Evolutionary conservation across 2,113 vertebrate genomes (phyloP), one percentile per base, ranked within the genome.

Genomic region (Gobio gobio): DNA sequence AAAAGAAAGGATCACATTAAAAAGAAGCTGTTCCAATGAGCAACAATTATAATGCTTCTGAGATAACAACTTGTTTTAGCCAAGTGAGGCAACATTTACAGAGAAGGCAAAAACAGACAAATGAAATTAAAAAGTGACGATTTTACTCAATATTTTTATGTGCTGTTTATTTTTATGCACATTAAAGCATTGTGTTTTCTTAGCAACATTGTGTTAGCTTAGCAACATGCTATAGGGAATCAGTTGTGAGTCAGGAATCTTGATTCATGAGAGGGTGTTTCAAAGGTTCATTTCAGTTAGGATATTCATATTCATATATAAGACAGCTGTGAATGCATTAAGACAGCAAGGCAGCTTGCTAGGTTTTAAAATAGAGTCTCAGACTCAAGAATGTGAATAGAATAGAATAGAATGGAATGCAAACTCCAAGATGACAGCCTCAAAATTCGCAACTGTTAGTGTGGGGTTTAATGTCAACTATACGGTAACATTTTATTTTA

Each of bases 301-400:
- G 40, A 24, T 73, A 73, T 73, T 43, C 40, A 72, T 43, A 72
- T n/a, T 40, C 36, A 5, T 73, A 7, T n/a, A 45, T 22, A 74
- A 24, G 70, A 74, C 70, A 74, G 70, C n/a, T 74, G n/a, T 72
- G 20, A 72, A 74, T 26, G 16, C 72, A 74, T 43, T 47, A n/a
- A 74, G 40, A 47, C 22, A 16, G 40, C 43, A 24, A 24, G 10
- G 43, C 70, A 26, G 70, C 70, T 74, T 74, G 43, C 70, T 47
- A 47, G 43, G 43, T 47, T 74, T 72, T 74, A 49, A 74, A 74
- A 74, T 74, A 74, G 70, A 47, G n/a, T 74, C 43, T 26, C 6
- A 47, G 70, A 14, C 43, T 74, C 40, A 20, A 47, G 43, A 45
- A 74, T 74, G 43, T 20, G 29, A 36, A 68, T 18, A 68, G 29